A percentile compares a stretch with the other conserved stretches of the same genome.
These are phyloP conservation scores for Parauchenoglanis punctatus DNA, from an alignment of 2,797 vertebrate species.

Conservation along the genomic window DNA sequence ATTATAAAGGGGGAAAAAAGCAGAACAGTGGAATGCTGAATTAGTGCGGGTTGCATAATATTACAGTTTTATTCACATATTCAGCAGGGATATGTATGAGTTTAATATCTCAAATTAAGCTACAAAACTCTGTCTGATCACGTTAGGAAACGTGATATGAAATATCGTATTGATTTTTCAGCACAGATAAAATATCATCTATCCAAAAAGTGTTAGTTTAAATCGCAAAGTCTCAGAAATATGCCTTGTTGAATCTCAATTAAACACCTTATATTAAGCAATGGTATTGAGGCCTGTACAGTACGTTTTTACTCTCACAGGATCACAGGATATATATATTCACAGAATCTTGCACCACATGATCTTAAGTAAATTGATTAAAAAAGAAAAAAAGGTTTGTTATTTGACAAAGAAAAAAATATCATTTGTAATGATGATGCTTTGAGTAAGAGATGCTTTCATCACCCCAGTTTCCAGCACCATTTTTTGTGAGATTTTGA, in stretches of 20 bases:
- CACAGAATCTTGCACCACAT: not conserved
- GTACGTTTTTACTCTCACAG: not conserved
- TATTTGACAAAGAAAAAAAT: not conserved
- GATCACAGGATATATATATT: not conserved
- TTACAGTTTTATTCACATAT: slow-evolving; percentile 35
- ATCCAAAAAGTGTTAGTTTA: not conserved
- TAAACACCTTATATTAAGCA: not conserved
- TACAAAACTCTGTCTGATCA: slow-evolving; percentile 9
- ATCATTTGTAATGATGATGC: too few species aligned
- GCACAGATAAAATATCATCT: not conserved
- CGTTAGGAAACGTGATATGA: not conserved
- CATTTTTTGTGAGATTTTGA: not conserved
- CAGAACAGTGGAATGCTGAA: not conserved
- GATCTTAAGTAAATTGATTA: not conserved
- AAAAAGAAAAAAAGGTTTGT: not conserved
- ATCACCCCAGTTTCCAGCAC: not conserved
- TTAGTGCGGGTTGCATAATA: slow-evolving; percentile 36
- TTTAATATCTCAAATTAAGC: slow-evolving; percentile 27
- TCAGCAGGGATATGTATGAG: not conserved
- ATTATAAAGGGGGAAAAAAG: slow-evolving; percentile 22
- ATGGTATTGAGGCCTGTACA: not conserved
- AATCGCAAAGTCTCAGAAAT: not conserved
- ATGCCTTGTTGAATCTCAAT: not conserved
- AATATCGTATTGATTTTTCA: not conserved
- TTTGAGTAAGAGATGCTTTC: not conserved